A percentile compares a stretch with the other conserved stretches of the same genome.
Evolutionary conservation across 2,113 vertebrate species (phyloP).

Genomic region (Bos taurus): DNA sequence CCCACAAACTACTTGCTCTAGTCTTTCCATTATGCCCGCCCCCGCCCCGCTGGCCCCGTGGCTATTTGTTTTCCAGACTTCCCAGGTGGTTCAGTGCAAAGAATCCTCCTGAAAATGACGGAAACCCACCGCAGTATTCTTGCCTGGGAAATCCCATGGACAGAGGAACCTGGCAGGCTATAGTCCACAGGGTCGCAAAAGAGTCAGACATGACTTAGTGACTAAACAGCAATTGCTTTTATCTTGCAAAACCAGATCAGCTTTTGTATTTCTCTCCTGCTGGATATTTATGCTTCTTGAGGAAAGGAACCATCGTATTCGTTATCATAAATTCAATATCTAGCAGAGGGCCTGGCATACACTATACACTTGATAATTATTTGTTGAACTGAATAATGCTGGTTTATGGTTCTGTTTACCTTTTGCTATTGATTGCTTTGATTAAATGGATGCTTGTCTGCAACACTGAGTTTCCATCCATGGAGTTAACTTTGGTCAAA

Average conservation of each 20-base stretch:
- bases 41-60: neutral
- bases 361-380: neutral
- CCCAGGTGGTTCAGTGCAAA: neutral
- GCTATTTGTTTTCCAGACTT: neutral
- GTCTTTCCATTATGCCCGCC: neutral
- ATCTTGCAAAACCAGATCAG: slow-evolving; percentile 6
- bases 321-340: neutral
- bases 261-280: slow-evolving; percentile 16
- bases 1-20: neutral
- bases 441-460: neutral
- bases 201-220: neutral
- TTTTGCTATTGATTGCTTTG: slow-evolving; percentile 5
- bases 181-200: neutral
- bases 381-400: neutral
- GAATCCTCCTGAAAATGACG: neutral
- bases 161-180: neutral
- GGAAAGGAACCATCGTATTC: slow-evolving; percentile 4
- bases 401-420: neutral
- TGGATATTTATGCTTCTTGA: slow-evolving; percentile 25
- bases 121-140: neutral
- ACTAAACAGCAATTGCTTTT: neutral
- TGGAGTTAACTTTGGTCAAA: neutral
- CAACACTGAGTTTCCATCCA: neutral
- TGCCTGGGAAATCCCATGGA: neutral
- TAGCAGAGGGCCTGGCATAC: neutral